Percentiles rank a stretch among this genome's conserved stretches.
phyloP scores from a whole-genome alignment of 2,888 invertebrate genomes.

The Hirtodrosophila cameraria region DNA sequence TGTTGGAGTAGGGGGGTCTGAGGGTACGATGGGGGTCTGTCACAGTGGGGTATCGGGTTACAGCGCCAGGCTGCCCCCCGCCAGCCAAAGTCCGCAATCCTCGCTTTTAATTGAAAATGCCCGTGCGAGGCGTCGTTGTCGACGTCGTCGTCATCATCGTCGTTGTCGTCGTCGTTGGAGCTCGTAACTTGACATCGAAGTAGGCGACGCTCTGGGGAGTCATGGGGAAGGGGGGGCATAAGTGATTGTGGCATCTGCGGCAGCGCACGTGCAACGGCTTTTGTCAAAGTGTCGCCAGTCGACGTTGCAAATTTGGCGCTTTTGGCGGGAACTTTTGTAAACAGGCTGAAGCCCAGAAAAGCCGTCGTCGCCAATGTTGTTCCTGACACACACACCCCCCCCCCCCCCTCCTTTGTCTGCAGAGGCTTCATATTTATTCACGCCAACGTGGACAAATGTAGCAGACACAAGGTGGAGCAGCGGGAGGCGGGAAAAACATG shows the following conservation, averaged over 20 bases:
- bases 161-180: conserved; percentile 20
- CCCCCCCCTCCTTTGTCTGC: not conserved
- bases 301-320: conserved; percentile 69
- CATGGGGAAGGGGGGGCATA: not conserved
- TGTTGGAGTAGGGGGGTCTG: conserved; percentile 14
- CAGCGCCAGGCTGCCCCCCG: conserved; percentile 48
- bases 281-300: conserved; percentile 67
- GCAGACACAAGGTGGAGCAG: not conserved
- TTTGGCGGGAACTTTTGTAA: conserved; percentile 71
- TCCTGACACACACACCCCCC: not conserved
- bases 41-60: conserved; percentile 49
- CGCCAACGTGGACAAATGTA: conserved; percentile 52
- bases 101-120: conserved; percentile 61
- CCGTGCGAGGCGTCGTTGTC: conserved; percentile 43
- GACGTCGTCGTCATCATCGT: too few species aligned
- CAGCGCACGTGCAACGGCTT: conserved; percentile 69
- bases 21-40: conserved; percentile 3
- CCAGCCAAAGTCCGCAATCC: not conserved
- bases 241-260: conserved; percentile 38
- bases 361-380: not conserved
- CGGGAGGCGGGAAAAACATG: conserved; percentile 36
- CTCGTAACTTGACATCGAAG: conserved; percentile 70
- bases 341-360: conserved; percentile 33
- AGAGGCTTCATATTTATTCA: conserved; percentile 60
- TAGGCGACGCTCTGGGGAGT: conserved; percentile 15